A percentile compares a stretch with the other conserved stretches of the same genome.
These are phyloP conservation scores for Euzetes globulus DNA, from an alignment of 2,888 invertebrate genomes.

Conservation along the genomic window DNA sequence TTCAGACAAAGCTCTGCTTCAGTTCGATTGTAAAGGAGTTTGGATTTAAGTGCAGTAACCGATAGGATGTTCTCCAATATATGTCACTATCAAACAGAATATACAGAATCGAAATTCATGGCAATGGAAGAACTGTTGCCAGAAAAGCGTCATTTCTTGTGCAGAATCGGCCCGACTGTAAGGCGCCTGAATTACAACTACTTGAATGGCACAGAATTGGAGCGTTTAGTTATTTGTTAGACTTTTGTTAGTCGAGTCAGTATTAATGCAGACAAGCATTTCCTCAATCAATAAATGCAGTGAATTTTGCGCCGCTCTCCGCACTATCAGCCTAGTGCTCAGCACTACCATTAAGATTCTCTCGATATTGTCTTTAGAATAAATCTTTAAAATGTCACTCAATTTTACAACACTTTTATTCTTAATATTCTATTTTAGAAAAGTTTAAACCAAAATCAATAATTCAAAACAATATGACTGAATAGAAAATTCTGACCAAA, in stretches of 20 bases:
- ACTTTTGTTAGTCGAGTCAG: background rate
- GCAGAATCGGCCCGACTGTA: background rate
- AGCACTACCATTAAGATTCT: background rate
- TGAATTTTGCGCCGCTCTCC: background rate
- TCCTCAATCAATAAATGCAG: conserved; percentile 17
- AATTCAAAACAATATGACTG: background rate
- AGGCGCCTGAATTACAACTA: conserved; percentile 17
- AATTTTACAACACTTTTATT: background rate
- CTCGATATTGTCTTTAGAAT: background rate
- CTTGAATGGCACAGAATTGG: conserved; percentile 14
- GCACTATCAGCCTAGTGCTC: background rate
- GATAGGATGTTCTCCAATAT: background rate
- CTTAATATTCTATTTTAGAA: background rate
- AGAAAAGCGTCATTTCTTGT: background rate
- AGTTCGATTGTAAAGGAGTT: background rate
- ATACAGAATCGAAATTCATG: background rate
- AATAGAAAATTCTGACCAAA: too few species aligned
- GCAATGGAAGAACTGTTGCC: background rate
- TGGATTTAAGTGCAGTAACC: background rate
- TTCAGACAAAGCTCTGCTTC: background rate
- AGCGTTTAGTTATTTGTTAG: conserved; percentile 12
- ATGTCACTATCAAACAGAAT: background rate
- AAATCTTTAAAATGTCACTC: background rate
- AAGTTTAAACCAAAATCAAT: background rate
- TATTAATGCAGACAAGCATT: conserved; percentile 5